Conservation (phyloP, 2,888 invertebrate species). For the Piscicola geometra region DNA sequence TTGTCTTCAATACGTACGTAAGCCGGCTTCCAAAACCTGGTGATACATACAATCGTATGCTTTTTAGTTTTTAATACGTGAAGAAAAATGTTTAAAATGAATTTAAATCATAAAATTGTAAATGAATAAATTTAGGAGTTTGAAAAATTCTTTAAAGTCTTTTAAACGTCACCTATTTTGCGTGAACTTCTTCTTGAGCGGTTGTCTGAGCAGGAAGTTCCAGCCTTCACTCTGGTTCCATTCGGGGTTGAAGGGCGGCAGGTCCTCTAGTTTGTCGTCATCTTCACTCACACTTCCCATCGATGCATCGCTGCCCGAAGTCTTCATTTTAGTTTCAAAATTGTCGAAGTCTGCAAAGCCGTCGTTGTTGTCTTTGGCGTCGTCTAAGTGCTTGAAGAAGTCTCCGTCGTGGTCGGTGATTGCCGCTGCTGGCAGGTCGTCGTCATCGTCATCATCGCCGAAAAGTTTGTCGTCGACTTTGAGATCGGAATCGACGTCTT, state of each 20-base stretch:
- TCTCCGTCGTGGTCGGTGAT: constrained; percentile 47
- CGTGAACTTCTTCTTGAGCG: constrained; percentile 53
- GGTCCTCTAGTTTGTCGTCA: constrained; percentile 65
- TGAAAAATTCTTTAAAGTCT: neutral
- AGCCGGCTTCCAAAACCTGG: constrained; percentile 87
- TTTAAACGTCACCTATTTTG: constrained; percentile 56
- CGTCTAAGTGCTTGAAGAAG: constrained; percentile 51
- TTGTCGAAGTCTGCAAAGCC: constrained; percentile 17
- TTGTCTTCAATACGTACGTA: constrained; percentile 78
- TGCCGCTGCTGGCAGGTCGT: neutral
- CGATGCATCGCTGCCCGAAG: constrained; percentile 38
- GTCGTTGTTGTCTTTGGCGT: neutral
- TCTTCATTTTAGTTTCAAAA: constrained; percentile 36
- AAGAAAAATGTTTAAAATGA: too few relatives aligned
- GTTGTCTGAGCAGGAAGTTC: constrained; percentile 89
- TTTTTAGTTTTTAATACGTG: too few relatives aligned
- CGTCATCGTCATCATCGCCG: constrained; percentile 46
- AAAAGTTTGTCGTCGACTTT: constrained; percentile 55
- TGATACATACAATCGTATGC: neutral
- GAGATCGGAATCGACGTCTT: constrained; percentile 32
- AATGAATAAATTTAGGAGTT: too few relatives aligned
- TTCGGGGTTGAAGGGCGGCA: constrained; percentile 81
- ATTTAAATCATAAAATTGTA: too few relatives aligned
- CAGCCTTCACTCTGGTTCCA: constrained; percentile 75
- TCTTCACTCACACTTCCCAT: constrained; percentile 48